These are phyloP conservation scores for Leuciscus waleckii DNA, from an alignment of 2,797 vertebrate species.

Conservation along the genomic window DNA sequence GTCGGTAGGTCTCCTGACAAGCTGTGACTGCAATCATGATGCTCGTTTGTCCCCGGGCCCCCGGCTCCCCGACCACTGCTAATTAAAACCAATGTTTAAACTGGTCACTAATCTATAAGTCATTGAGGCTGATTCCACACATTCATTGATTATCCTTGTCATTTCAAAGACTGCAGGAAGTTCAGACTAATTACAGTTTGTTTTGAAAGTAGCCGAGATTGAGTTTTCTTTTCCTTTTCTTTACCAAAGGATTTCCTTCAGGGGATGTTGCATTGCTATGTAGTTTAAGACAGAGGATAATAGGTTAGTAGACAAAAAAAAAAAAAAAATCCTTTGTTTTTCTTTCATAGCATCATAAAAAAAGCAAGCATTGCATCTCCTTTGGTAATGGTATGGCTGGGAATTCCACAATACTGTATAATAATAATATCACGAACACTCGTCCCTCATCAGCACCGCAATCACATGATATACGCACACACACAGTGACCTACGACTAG, in stretches of 20 bases:
- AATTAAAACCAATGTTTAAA: slow-evolving; percentile 79
- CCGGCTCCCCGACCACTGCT: slow-evolving; percentile 62
- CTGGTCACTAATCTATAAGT: slow-evolving; percentile 75
- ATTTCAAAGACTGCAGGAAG: slow-evolving; percentile 68
- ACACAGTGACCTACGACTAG: no score
- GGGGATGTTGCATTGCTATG: not conserved
- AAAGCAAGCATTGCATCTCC: no score
- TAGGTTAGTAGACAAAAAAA: not conserved
- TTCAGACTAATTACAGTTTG: slow-evolving; percentile 71
- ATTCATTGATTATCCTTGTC: slow-evolving; percentile 69
- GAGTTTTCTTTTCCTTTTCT: not conserved
- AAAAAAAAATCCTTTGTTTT: not conserved
- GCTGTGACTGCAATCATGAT: slow-evolving; percentile 37
- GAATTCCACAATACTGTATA: no score
- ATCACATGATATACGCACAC: no score
- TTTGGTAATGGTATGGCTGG: no score
- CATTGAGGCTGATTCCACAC: slow-evolving; percentile 70
- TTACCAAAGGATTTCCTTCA: not conserved
- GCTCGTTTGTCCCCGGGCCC: slow-evolving; percentile 46
- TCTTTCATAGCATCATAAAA: not conserved
- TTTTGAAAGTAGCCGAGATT: slow-evolving; percentile 56
- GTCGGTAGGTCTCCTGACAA: slow-evolving; percentile 31
- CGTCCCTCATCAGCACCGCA: no score
- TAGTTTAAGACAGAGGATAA: not conserved
- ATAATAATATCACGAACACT: no score